Evolutionary conservation across 2,888 invertebrate genomes (phyloP).

Genomic region (Isoperla grammatica): DNA sequence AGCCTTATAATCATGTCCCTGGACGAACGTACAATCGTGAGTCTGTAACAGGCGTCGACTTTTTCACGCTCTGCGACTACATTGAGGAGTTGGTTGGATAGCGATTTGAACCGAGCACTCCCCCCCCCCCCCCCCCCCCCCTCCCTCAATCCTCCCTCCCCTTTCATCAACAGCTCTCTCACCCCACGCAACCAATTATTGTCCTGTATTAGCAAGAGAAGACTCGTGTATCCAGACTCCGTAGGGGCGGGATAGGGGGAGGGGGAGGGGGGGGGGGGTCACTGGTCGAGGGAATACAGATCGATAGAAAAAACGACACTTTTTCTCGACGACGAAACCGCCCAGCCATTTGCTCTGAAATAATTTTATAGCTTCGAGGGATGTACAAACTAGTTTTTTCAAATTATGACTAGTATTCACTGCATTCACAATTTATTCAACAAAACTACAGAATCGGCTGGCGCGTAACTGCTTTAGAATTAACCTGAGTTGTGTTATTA

Average conservation of each 20-base stretch:
- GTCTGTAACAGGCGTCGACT: no score
- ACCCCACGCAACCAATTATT: constrained; percentile 14
- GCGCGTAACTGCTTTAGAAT: no score
- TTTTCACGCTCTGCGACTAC: no score
- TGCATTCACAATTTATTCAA: no score
- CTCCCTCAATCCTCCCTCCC: constrained; percentile 11
- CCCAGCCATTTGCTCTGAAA: constrained; percentile 12
- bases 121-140: constrained; percentile 15
- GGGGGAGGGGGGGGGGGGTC: background rate
- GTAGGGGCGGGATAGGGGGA: background rate
- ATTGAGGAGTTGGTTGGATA: constrained; percentile 3
- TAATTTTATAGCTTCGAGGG: background rate
- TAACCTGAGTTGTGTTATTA: no score
- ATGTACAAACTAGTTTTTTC: background rate
- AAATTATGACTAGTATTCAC: no score
- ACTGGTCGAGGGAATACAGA: constrained; percentile 7
- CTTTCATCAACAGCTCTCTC: constrained; percentile 13
- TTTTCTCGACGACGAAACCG: constrained; percentile 2
- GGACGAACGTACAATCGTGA: no score
- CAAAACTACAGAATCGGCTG: no score
- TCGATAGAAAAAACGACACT: constrained; percentile 20
- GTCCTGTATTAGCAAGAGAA: constrained; percentile 18
- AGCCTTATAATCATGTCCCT: no score
- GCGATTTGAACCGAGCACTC: constrained; percentile 9
- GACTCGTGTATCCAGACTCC: constrained; percentile 3